Conservation (phyloP, 2,113 vertebrate species). For the Tachysurus fulvidraco region DNA sequence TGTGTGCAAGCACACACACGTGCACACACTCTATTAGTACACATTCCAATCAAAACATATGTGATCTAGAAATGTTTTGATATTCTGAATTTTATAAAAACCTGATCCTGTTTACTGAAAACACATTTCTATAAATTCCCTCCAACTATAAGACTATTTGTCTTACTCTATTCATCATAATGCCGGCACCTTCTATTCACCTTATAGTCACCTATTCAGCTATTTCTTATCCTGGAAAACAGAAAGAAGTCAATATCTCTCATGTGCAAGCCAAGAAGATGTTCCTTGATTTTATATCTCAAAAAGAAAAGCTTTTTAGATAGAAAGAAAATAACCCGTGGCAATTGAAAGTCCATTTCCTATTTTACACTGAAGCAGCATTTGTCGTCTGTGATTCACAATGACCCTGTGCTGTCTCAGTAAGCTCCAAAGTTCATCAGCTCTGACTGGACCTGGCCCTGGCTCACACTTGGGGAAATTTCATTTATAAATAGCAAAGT, state of each 20-base stretch:
- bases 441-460: background rate
- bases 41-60: constrained; percentile 35
- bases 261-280: background rate
- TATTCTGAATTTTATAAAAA: constrained; percentile 22
- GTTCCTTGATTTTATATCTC: background rate
- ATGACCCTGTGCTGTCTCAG: constrained; percentile 4
- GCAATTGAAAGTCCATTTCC: background rate
- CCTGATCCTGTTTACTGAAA: constrained; percentile 23
- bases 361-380: background rate
- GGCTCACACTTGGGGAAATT: background rate
- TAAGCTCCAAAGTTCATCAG: background rate
- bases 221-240: background rate
- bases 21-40: background rate
- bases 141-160: background rate
- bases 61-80: constrained; percentile 29
- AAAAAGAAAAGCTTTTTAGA: background rate
- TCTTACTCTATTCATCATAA: background rate
- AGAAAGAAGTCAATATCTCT: background rate
- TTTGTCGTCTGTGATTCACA: constrained; percentile 10
- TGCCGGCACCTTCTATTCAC: background rate
- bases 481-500: constrained; percentile 10
- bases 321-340: background rate
- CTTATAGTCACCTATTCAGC: background rate
- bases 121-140: constrained; percentile 6
- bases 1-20: constrained; percentile 19